These are phyloP conservation scores for Acholoe squamosa DNA, from an alignment of 2,888 invertebrate species.

Conservation along the genomic window DNA sequence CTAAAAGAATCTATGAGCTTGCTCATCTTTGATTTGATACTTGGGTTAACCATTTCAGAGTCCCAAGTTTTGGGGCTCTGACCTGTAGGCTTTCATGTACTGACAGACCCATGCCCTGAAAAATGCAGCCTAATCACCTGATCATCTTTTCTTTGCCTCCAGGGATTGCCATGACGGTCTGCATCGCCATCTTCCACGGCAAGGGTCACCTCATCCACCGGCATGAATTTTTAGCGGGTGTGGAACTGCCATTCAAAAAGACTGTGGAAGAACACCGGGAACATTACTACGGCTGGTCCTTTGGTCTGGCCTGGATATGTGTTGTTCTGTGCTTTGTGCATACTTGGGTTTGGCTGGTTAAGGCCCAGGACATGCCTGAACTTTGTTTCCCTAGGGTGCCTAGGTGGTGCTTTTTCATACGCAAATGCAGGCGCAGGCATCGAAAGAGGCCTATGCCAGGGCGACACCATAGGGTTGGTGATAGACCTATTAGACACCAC, in stretches of 20 bases:
- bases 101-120: no score
- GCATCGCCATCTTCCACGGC: constrained; percentile 78
- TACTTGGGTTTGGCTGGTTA: constrained; percentile 76
- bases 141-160: constrained; percentile 59
- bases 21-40: no score
- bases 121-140: no score
- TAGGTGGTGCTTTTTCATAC: not conserved
- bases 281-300: constrained; percentile 78
- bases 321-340: constrained; percentile 76
- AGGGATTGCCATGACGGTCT: constrained; percentile 74
- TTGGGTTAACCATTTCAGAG: no score
- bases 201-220: constrained; percentile 76
- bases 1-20: no score
- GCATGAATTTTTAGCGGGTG: constrained; percentile 73
- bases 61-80: no score
- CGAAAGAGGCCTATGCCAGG: not conserved
- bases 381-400: constrained; percentile 9
- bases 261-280: constrained; percentile 72
- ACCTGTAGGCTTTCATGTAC: no score
- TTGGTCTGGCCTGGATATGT: constrained; percentile 79
- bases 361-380: constrained; percentile 72
- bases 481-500: not conserved
- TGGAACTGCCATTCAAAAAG: constrained; percentile 74
- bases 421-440: not conserved
- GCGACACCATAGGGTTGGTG: not conserved